Conservation (phyloP, 2,888 invertebrate species). For the Protonemura montana region DNA sequence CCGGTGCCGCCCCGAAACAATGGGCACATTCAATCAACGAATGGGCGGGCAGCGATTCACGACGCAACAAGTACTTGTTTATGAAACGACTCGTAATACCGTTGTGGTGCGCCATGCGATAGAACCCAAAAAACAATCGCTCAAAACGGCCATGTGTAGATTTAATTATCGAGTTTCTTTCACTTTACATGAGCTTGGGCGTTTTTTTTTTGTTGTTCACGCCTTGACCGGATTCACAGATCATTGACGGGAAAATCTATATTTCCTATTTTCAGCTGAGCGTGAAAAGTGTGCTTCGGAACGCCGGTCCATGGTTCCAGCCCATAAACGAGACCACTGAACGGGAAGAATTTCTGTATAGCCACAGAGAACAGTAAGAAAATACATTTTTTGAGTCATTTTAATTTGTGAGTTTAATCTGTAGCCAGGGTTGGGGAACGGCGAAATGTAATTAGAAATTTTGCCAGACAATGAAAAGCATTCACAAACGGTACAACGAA, state of each 20-base stretch:
- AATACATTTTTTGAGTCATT: not conserved
- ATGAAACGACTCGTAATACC: not conserved
- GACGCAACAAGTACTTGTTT: slow-evolving; percentile 25
- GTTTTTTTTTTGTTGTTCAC: not conserved
- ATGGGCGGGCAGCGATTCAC: not conserved
- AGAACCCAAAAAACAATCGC: slow-evolving; percentile 21
- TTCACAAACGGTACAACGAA: not conserved
- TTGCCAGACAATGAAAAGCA: not conserved
- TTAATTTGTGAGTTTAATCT: not conserved
- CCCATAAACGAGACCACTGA: not conserved
- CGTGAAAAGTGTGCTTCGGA: not conserved
- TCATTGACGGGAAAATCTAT: slow-evolving; percentile 45
- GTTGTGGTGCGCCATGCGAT: not conserved
- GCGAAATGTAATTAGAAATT: not conserved
- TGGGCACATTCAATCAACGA: not conserved
- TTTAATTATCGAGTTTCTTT: slow-evolving; percentile 8
- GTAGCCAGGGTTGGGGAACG: not conserved
- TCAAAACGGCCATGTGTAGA: slow-evolving; percentile 3
- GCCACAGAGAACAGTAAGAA: not conserved
- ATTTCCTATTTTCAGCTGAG: slow-evolving; percentile 40
- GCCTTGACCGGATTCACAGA: slow-evolving; percentile 40
- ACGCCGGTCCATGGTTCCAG: not conserved
- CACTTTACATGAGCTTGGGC: not conserved
- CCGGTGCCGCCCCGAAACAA: not conserved
- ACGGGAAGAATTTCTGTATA: not conserved